These are phyloP conservation scores for Pararge aegeria DNA, from an alignment of 1,140 invertebrate species.

Conservation along the genomic window DNA sequence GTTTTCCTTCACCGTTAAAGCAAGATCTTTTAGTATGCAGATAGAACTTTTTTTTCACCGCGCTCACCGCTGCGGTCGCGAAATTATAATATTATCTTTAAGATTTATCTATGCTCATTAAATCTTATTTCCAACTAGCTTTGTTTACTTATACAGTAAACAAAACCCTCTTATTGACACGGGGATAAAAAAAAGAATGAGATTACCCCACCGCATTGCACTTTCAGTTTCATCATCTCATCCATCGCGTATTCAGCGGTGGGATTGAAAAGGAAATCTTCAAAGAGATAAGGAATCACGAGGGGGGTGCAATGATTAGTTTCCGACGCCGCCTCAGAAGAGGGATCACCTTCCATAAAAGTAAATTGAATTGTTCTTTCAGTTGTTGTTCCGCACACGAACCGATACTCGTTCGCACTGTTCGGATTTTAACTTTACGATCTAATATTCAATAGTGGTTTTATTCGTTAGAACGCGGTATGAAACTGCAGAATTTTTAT, in stretches of 20 bases:
- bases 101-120: too few species aligned
- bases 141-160: too few species aligned
- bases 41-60: too few species aligned
- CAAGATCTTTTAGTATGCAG: too few species aligned
- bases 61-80: too few species aligned
- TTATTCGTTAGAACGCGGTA: background rate
- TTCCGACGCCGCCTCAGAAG: constrained; percentile 45
- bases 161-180: too few species aligned
- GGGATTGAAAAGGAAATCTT: constrained; percentile 39
- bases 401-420: background rate
- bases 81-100: too few species aligned
- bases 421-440: constrained; percentile 1
- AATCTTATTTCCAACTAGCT: too few species aligned
- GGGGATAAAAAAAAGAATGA: background rate
- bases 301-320: constrained; percentile 60
- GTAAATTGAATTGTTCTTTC: constrained; percentile 72
- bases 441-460: background rate
- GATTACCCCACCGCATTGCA: constrained; percentile 1
- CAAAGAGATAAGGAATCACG: constrained; percentile 36
- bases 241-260: background rate
- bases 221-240: constrained; percentile 1
- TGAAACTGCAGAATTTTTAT: background rate
- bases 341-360: constrained; percentile 67
- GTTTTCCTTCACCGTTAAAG: too few species aligned
- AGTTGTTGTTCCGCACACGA: constrained; percentile 7